Evolutionary conservation across 2,797 vertebrate genomes (phyloP).

Genomic region (Cygnus olor): DNA sequence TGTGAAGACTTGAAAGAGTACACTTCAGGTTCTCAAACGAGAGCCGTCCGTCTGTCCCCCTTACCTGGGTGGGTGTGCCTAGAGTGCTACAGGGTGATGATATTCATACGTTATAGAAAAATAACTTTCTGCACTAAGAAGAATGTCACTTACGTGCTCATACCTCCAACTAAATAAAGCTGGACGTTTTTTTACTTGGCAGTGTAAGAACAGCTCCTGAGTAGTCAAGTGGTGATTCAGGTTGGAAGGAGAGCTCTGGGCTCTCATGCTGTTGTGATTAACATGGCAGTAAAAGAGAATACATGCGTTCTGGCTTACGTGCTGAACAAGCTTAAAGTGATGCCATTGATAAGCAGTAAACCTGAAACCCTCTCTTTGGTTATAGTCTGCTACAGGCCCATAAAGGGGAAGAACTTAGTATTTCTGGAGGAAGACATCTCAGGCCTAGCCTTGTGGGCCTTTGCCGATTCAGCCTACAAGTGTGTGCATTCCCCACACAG

Average conservation of each 20-base stretch:
- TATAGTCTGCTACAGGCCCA: not conserved
- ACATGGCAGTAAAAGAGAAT: not conserved
- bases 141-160: not conserved
- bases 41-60: not conserved
- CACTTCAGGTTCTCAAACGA: not conserved
- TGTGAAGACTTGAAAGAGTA: not conserved
- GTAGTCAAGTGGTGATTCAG: not conserved
- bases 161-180: not conserved
- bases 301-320: not conserved
- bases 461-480: not conserved
- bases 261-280: not conserved
- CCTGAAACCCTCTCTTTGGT: not conserved
- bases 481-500: fast-evolving
- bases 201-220: not conserved
- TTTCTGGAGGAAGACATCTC: not conserved
- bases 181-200: not conserved
- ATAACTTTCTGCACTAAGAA: not conserved
- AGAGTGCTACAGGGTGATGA: not conserved
- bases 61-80: not conserved
- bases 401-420: not conserved
- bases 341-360: not conserved
- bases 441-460: fast-evolving
- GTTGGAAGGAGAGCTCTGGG: not conserved
- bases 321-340: not conserved
- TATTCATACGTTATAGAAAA: not conserved